Conservation (phyloP, 2,888 invertebrate genomes). For the Lycaena phlaeas region DNA sequence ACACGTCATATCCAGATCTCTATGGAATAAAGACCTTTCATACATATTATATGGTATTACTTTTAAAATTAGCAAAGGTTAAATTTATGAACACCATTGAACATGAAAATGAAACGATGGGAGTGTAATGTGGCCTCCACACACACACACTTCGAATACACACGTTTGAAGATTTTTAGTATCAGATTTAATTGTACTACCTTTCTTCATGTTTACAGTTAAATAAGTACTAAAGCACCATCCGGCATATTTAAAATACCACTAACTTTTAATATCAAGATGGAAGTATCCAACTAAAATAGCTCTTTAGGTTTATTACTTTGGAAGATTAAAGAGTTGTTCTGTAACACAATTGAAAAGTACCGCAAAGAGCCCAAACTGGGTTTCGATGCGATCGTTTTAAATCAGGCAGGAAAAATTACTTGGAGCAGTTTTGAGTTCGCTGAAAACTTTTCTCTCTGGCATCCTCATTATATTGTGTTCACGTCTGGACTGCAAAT, state of each 20-base stretch:
- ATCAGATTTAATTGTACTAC: too few relatives aligned
- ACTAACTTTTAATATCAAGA: conserved; percentile 7
- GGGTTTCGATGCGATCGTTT: conserved; percentile 49
- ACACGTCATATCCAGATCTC: too few relatives aligned
- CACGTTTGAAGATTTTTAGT: too few relatives aligned
- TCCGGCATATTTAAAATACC: conserved; percentile 3
- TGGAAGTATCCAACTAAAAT: conserved; percentile 8
- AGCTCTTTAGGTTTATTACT: conserved; percentile 11
- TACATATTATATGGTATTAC: too few relatives aligned
- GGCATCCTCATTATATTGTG: conserved; percentile 61
- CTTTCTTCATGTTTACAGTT: too few relatives aligned
- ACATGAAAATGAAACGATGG: too few relatives aligned
- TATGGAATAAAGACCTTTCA: too few relatives aligned
- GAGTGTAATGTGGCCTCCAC: too few relatives aligned
- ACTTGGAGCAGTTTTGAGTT: conserved; percentile 56
- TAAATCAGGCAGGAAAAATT: conserved; percentile 64
- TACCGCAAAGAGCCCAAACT: conserved; percentile 37
- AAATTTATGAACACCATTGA: too few relatives aligned
- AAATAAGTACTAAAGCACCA: too few relatives aligned
- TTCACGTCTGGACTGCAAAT: conserved; percentile 45
- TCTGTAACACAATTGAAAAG: conserved; percentile 26
- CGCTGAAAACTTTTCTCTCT: conserved; percentile 53
- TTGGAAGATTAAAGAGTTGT: conserved; percentile 21
- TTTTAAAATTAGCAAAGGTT: too few relatives aligned
- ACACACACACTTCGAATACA: too few relatives aligned